Percentiles rank a stretch among this genome's conserved stretches.
Evolutionary conservation across 2,113 vertebrate species (phyloP).

Genomic region (Brachionichthys hirsutus): DNA sequence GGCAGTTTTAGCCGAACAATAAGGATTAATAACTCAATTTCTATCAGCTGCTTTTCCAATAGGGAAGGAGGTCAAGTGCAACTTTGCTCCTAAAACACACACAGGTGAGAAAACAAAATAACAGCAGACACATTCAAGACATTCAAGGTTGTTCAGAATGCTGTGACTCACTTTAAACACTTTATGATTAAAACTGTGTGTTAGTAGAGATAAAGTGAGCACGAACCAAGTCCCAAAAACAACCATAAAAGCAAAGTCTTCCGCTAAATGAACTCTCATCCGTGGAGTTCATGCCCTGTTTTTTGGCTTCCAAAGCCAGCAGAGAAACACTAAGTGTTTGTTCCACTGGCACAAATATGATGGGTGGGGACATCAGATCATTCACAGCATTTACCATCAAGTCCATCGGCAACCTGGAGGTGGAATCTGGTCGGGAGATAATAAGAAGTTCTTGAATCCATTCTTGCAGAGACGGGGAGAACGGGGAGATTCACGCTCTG

Average conservation of each 20-base stretch:
- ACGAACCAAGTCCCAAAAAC: background rate
- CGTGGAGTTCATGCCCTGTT: slow-evolving; percentile 4
- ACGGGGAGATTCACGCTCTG: slow-evolving; percentile 10
- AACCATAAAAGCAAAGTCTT: background rate
- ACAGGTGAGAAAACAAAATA: background rate
- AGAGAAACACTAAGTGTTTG: slow-evolving; percentile 35
- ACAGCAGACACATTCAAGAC: background rate
- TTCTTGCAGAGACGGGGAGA: slow-evolving; percentile 32
- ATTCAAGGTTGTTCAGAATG: background rate
- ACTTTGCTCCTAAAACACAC: background rate
- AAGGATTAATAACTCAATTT: background rate
- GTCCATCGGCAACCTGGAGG: slow-evolving; percentile 29
- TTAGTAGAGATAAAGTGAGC: background rate
- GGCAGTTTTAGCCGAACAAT: background rate
- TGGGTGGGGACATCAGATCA: slow-evolving; percentile 31
- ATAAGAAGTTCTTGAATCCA: slow-evolving; percentile 29
- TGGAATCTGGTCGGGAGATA: slow-evolving; percentile 28
- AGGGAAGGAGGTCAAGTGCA: background rate
- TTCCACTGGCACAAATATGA: slow-evolving; percentile 39
- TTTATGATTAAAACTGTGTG: background rate
- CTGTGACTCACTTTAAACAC: background rate
- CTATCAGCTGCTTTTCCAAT: background rate
- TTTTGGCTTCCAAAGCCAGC: slow-evolving; percentile 17
- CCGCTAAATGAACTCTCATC: background rate
- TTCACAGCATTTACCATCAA: slow-evolving; percentile 41